Evolutionary conservation across 2,797 vertebrate species (phyloP), one percentile per base, ranked within the genome.

Genomic region (Sebastes minor): DNA sequence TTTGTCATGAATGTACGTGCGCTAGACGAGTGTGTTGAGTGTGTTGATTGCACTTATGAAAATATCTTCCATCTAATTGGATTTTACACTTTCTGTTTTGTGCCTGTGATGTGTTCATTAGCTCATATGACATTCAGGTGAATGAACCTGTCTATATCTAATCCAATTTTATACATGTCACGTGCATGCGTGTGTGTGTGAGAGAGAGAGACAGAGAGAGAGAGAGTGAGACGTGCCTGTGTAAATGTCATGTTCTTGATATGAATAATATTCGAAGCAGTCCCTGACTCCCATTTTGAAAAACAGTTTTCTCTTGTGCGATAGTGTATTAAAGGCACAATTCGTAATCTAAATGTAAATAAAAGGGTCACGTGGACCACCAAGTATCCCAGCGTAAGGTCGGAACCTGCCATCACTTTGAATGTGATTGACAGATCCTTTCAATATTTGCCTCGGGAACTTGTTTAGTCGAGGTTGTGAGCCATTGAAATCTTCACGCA

Each of bases 171-270:
- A 65, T 69, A 32, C 33, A 12, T 12, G 55, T n/a, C 5, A 6
- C 2, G 55, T 77, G 56, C 38, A 6, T 53, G 63, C 71, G 30
- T 32, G 33, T 38, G 35, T 38, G 35, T 1, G 35, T 2, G 38
- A 3, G 13, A 14, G 12, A 38, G 12, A 38, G 35, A 14, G 12
- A 38, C 1, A 28, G 28, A 30, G 30, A 30, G 8, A 32, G 53
- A 55, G 30, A 65, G 55, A 42, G 13, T 25, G 27, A 55, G 7
- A 70, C 3, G 25, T 74, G 60, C 12, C 42, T 84, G 74, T 80
- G 76, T 74, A 84, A 89, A 89, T 89, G 87, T 87, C 86, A 88
- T 72, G 76, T 78, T 76, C 72, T 84, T 80, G n/a, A 84, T 73
- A 49, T 83, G 66, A 87, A 84, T 71, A 80, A 77, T 80, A 75